These are phyloP conservation scores for Alloplasta piceator DNA, from an alignment of 2,888 invertebrate genomes.

Conservation along the genomic window DNA sequence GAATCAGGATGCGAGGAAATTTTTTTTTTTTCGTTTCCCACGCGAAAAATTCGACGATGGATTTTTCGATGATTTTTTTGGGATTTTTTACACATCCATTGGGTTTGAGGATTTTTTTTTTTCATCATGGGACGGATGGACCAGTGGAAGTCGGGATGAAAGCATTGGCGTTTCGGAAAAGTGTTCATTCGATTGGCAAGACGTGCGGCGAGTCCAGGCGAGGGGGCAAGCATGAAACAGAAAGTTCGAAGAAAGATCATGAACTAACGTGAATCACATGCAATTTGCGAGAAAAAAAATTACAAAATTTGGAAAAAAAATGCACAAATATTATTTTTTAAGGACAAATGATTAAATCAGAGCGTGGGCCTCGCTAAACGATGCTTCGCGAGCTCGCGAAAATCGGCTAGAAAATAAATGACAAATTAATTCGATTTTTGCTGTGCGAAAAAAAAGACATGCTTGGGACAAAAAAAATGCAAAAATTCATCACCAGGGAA, in stretches of 20 bases:
- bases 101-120: constrained; percentile 46
- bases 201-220: constrained; percentile 82
- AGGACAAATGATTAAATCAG: constrained; percentile 18
- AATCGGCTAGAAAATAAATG: constrained; percentile 45
- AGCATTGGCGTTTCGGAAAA: constrained; percentile 73
- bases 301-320: constrained; percentile 18
- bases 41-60: constrained; percentile 49
- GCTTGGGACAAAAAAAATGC: constrained; percentile 20
- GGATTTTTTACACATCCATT: constrained; percentile 53
- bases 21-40: constrained; percentile 43
- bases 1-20: constrained; percentile 38
- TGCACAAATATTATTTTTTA: constrained; percentile 24
- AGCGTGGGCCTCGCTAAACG: constrained; percentile 32
- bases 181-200: constrained; percentile 77
- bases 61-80: constrained; percentile 59
- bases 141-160: constrained; percentile 68
- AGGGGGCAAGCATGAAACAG: constrained; percentile 84
- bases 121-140: constrained; percentile 58
- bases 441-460: constrained; percentile 26
- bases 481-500: constrained; percentile 32
- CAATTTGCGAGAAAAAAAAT: constrained; percentile 57
- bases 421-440: constrained; percentile 37
- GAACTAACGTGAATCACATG: constrained; percentile 78
- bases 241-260: constrained; percentile 82
- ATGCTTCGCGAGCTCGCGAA: constrained; percentile 27